phyloP scores from a whole-genome alignment of 2,888 invertebrate genomes.

The Polietes domitor region DNA sequence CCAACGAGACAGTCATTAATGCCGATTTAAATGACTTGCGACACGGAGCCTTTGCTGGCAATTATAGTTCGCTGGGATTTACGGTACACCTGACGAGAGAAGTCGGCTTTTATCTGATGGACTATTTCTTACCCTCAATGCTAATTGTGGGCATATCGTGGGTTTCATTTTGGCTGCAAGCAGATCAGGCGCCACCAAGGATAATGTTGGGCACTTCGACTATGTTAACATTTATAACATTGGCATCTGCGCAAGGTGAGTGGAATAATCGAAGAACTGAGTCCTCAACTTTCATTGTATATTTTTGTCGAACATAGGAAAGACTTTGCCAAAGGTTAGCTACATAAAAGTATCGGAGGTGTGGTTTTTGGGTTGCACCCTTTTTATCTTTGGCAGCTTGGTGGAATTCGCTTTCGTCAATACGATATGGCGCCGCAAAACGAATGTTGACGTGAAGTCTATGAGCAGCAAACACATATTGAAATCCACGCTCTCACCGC shows the following conservation, averaged over 20 bases:
- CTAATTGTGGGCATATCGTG: slow-evolving; percentile 92
- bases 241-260: slow-evolving; percentile 88
- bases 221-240: slow-evolving; percentile 92
- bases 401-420: slow-evolving; percentile 95
- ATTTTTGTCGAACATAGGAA: slow-evolving; percentile 79
- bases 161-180: slow-evolving; percentile 95
- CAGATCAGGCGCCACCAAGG: slow-evolving; percentile 91
- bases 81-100: slow-evolving; percentile 90
- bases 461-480: slow-evolving; percentile 90
- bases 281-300: background rate
- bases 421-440: slow-evolving; percentile 92
- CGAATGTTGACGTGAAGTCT: slow-evolving; percentile 79
- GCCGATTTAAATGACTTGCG: slow-evolving; percentile 86
- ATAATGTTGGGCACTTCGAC: slow-evolving; percentile 92
- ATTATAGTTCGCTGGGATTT: slow-evolving; percentile 90
- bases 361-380: slow-evolving; percentile 93
- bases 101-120: slow-evolving; percentile 93
- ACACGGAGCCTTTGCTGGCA: slow-evolving; percentile 89
- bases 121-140: slow-evolving; percentile 93
- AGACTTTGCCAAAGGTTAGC: slow-evolving; percentile 92
- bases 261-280: background rate
- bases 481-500: slow-evolving; percentile 91
- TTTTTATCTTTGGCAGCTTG: slow-evolving; percentile 92
- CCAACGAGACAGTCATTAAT: slow-evolving; percentile 86
- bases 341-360: slow-evolving; percentile 95